Evolutionary conservation across 1,140 invertebrate species (phyloP), one percentile per base, ranked within the genome.

Genomic region (Lucilia cuprina): DNA sequence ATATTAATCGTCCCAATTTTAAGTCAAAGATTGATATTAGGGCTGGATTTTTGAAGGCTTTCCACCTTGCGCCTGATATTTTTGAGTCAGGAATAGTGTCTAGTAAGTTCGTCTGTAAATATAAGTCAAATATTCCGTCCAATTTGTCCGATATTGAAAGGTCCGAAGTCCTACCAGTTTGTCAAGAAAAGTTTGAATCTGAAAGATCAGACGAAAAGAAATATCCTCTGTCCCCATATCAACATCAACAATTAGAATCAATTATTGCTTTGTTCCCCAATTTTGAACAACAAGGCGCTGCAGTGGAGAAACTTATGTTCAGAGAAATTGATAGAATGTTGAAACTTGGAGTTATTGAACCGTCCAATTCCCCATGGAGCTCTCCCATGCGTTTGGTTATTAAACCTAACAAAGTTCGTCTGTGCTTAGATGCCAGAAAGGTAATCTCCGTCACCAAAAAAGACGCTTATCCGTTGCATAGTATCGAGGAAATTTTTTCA

Each of bases 171-270:
- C 65, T 21, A 19, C 65, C 10, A 74, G 25, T 74, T 74, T 74
- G 65, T 74, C 3, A 4, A 74, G 87, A 10, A 14, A 89, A 5
- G 87, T 89, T 83, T 82, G 90, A n/a, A 88, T 88, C 78, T 85
- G 87, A 75, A 89, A 87, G 0, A 91, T 87, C 80, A 89, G 87
- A 87, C 89, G 92, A 83, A 87, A 92, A 7, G 86, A 86, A 0
- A 25, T 92, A 8, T 84, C 84, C 1, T 25, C 86, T 17, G 78
- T 83, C 12, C 88, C 85, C 21, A 84, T 84, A 78, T 83, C 87
- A 49, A 92, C 91, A 60, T 93, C 92, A 1, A 92, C 91, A 4
- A 92, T 92, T 86, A 89, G 90, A 4, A 91, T 91, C 2, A 90
- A 89, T 21, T 88, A 89, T 65, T 87, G 88, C 80, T 89, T 90